Evolutionary conservation across 1,140 invertebrate genomes (phyloP).

Genomic region (Psilanteris sp.): DNA sequence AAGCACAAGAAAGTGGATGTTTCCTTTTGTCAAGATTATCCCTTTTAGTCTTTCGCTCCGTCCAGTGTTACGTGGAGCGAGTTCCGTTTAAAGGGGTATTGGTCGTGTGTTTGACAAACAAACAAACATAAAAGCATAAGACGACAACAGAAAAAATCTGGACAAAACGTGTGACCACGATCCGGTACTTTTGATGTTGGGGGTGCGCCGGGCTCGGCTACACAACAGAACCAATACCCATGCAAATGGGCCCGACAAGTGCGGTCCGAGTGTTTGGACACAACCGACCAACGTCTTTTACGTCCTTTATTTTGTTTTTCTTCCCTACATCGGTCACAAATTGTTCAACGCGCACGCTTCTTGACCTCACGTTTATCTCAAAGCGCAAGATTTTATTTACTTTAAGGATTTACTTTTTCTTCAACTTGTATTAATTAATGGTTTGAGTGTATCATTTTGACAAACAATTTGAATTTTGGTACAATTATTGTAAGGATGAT

Average conservation of each 20-base stretch:
- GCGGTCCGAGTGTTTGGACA: conserved; percentile 61
- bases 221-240: conserved; percentile 47
- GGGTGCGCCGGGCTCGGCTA: conserved; percentile 59
- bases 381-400: too few species aligned
- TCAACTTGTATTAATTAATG: too few species aligned
- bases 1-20: conserved; percentile 7
- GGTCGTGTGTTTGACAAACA: conserved; percentile 57
- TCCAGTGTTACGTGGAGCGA: not conserved
- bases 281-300: conserved; percentile 2
- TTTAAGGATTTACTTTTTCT: too few species aligned
- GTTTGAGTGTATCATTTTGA: too few species aligned
- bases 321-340: conserved; percentile 20
- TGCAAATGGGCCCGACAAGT: conserved; percentile 69
- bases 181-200: conserved; percentile 70
- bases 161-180: conserved; percentile 46
- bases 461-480: too few species aligned
- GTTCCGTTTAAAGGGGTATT: conserved; percentile 41
- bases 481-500: too few species aligned
- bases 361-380: conserved; percentile 5
- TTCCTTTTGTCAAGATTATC: conserved; percentile 17
- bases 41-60: conserved; percentile 19
- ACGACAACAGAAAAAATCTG: conserved; percentile 59
- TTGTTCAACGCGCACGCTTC: conserved; percentile 19
- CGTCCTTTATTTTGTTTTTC: conserved; percentile 47
- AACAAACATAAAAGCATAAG: conserved; percentile 65